A percentile compares a stretch with the other conserved stretches of the same genome.
Conservation (phyloP, 2,113 vertebrate genomes). For the Hippoglossus stenolepis region DNA sequence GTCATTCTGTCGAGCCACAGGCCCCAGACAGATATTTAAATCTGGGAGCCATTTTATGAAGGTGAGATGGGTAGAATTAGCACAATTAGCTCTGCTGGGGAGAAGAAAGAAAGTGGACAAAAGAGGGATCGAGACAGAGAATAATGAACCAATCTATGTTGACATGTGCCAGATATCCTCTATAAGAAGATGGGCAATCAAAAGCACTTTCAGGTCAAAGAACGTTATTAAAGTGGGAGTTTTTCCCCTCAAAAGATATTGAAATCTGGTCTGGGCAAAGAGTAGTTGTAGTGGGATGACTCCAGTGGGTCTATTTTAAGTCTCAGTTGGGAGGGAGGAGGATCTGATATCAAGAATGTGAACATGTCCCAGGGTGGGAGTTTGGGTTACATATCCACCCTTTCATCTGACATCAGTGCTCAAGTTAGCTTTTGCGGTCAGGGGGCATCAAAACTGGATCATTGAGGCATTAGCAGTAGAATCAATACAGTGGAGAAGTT, state of each 20-base stretch:
- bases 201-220: constrained; percentile 51
- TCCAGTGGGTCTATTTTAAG: constrained; percentile 73
- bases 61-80: constrained; percentile 55
- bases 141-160: constrained; percentile 11
- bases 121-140: not conserved
- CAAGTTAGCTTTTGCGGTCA: constrained; percentile 72
- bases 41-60: constrained; percentile 50
- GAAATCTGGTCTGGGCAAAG: constrained; percentile 54
- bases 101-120: constrained; percentile 21
- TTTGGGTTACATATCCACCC: constrained; percentile 75
- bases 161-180: constrained; percentile 5
- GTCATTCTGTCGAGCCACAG: constrained; percentile 58
- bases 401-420: constrained; percentile 65
- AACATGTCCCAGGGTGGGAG: constrained; percentile 71
- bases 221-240: constrained; percentile 41
- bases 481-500: constrained; percentile 72
- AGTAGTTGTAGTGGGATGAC: constrained; percentile 54
- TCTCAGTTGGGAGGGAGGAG: constrained; percentile 51
- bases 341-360: constrained; percentile 70
- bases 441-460: constrained; percentile 68
- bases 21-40: constrained; percentile 43
- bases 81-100: constrained; percentile 36
- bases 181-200: constrained; percentile 14
- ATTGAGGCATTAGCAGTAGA: constrained; percentile 51
- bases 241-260: constrained; percentile 45